Percentiles rank a stretch among this genome's conserved stretches.
Conservation (phyloP, 2,888 invertebrate species). For the Dryobota labecula region DNA sequence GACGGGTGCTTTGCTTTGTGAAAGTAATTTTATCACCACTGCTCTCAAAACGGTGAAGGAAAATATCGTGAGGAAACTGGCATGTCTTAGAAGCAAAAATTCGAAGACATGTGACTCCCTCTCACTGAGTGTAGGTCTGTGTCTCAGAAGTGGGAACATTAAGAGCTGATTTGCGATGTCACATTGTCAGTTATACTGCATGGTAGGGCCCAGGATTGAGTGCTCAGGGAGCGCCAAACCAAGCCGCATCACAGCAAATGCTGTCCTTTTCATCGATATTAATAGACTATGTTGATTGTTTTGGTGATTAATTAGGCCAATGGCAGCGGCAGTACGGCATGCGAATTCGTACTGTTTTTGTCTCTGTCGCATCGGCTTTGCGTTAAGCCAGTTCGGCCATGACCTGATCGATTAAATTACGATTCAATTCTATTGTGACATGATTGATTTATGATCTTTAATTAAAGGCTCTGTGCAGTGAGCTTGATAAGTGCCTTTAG, state of each 20-base stretch:
- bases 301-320: slow-evolving; percentile 26
- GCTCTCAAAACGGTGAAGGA: no score
- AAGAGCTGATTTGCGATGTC: no score
- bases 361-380: slow-evolving; percentile 13
- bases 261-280: background rate
- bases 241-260: background rate
- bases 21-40: no score
- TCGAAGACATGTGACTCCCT: no score
- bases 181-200: background rate
- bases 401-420: slow-evolving; percentile 45
- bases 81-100: no score
- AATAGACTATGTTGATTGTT: background rate
- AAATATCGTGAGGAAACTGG: no score
- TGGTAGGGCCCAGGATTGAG: no score
- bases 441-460: slow-evolving; percentile 37
- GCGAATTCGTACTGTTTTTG: slow-evolving; percentile 32
- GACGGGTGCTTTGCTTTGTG: no score
- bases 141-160: no score
- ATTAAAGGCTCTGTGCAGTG: slow-evolving; percentile 20
- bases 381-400: slow-evolving; percentile 17
- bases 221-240: no score
- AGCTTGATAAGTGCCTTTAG: slow-evolving; percentile 5
- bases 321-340: slow-evolving; percentile 26
- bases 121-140: no score
- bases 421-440: slow-evolving; percentile 41